phyloP scores from a whole-genome alignment of 2,888 invertebrate genomes.

The Xestoiulus laeticollis region DNA sequence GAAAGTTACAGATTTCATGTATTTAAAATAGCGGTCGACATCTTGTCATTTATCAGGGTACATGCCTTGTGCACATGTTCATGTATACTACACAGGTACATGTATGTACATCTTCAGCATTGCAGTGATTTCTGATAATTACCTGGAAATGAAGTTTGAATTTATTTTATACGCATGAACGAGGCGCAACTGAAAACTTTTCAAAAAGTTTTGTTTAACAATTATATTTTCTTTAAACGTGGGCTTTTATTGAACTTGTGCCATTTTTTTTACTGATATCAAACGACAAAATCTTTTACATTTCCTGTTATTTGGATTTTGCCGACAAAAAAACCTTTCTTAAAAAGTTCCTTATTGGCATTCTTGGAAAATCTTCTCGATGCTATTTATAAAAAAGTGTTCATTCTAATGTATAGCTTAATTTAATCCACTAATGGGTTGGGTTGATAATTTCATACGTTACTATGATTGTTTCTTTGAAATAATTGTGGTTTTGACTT shows the following conservation, averaged over 20 bases:
- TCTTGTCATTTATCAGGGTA: not conserved
- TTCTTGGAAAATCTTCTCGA: not conserved
- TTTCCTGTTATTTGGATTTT: slow-evolving; percentile 29
- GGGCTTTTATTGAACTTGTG: slow-evolving; percentile 21
- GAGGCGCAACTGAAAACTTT: not conserved
- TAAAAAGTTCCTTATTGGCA: not conserved
- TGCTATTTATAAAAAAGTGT: not conserved
- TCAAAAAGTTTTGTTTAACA: not conserved
- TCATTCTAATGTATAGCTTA: not conserved
- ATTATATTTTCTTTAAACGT: not conserved
- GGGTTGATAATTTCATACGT: not conserved
- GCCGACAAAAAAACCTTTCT: not conserved
- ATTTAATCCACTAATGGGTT: not conserved
- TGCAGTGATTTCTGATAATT: not conserved
- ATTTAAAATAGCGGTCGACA: not conserved
- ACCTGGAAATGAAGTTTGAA: not conserved
- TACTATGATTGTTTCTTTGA: not conserved
- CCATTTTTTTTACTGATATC: slow-evolving; percentile 37
- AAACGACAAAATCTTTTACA: slow-evolving; percentile 8
- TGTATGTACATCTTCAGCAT: not conserved
- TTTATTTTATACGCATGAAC: not conserved
- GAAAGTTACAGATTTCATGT: not conserved
- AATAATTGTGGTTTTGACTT: not conserved
- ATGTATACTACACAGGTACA: too few species aligned
- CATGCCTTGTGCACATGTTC: not conserved